phyloP scores from a whole-genome alignment of 2,797 vertebrate genomes.

The Fistularia commersonii region DNA sequence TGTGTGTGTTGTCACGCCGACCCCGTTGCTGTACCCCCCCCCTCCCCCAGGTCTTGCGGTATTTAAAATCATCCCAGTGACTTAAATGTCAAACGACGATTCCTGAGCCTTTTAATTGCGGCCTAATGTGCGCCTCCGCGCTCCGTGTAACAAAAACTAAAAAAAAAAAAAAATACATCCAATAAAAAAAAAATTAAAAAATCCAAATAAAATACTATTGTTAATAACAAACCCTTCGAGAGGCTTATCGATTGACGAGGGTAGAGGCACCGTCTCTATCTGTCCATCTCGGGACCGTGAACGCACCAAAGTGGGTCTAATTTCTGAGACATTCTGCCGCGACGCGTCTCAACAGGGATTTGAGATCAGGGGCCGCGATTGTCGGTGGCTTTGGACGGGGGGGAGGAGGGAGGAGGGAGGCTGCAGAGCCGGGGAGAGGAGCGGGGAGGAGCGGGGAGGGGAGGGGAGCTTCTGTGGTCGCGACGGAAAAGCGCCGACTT shows the following conservation, averaged over 20 bases:
- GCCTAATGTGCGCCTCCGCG: conserved; percentile 25
- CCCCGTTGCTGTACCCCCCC: conserved; percentile 6
- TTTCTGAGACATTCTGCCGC: conserved; percentile 57
- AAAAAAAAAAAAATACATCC: too few relatives aligned
- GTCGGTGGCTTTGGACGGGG: conserved; percentile 62
- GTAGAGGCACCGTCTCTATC: conserved; percentile 39
- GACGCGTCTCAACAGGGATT: conserved; percentile 67
- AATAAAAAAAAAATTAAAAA: too few relatives aligned
- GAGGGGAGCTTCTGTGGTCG: too few relatives aligned
- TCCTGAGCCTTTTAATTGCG: conserved; percentile 42
- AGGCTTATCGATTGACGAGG: conserved; percentile 3
- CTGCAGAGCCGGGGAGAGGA: conserved; percentile 63
- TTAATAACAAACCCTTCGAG: conserved; percentile 32
- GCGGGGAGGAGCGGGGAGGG: too few relatives aligned
- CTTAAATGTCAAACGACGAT: conserved; percentile 36
- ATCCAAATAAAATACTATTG: too few relatives aligned
- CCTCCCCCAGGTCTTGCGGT: conserved; percentile 35
- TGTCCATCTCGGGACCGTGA: conserved; percentile 49
- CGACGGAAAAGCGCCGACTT: conserved; percentile 65
- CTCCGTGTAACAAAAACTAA: conserved; percentile 36
- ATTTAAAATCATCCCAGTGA: conserved; percentile 14
- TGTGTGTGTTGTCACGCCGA: neutral
- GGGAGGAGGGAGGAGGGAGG: too few relatives aligned
- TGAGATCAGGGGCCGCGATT: conserved; percentile 68
- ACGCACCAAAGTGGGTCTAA: conserved; percentile 52